A percentile compares a stretch with the other conserved stretches of the same genome.
phyloP scores from a whole-genome alignment of 30 jellyfish, hydroid and myxozoan genomes.

The Aurelia aurita region DNA sequence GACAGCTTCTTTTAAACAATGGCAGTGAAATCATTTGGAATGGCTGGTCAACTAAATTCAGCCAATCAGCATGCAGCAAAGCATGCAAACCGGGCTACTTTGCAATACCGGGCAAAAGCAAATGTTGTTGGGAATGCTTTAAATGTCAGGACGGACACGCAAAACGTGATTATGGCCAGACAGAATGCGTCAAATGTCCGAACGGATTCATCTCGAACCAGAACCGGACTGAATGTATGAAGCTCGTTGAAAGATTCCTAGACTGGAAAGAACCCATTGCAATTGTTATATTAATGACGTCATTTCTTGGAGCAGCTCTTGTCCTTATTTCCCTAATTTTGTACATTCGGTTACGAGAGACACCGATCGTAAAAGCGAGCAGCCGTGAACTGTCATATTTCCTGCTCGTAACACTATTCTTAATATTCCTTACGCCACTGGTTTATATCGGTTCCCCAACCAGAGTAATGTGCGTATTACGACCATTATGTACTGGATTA shows the following conservation, averaged over 20 bases:
- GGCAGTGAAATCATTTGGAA: conserved; percentile 32
- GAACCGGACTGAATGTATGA: conserved; percentile 67
- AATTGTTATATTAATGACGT: conserved; percentile 28
- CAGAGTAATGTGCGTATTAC: conserved; percentile 52
- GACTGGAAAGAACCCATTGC: conserved; percentile 51
- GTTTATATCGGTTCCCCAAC: conserved; percentile 58
- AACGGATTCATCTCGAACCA: conserved; percentile 54
- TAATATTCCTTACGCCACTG: conserved; percentile 67
- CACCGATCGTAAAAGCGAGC: conserved; percentile 85
- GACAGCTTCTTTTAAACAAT: conserved; percentile 28
- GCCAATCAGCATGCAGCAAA: conserved; percentile 71
- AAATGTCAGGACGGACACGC: conserved; percentile 66
- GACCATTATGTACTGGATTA: conserved; percentile 66
- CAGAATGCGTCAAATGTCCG: conserved; percentile 61
- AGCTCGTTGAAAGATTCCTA: conserved; percentile 33
- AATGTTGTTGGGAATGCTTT: conserved; percentile 93
- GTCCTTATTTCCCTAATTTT: conserved; percentile 29
- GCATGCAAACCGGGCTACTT: conserved; percentile 90
- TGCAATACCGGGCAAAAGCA: conserved; percentile 67
- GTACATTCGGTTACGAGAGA: conserved; percentile 69
- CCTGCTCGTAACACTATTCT: conserved; percentile 55
- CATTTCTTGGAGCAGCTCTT: conserved; percentile 56
- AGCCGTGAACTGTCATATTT: conserved; percentile 74
- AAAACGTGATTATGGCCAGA: conserved; percentile 45
- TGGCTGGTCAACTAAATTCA: conserved; percentile 61